Percentiles rank a stretch among this genome's conserved stretches.
Conservation (phyloP, 2,888 invertebrate species). For the Zhengitettix transpicula region DNA sequence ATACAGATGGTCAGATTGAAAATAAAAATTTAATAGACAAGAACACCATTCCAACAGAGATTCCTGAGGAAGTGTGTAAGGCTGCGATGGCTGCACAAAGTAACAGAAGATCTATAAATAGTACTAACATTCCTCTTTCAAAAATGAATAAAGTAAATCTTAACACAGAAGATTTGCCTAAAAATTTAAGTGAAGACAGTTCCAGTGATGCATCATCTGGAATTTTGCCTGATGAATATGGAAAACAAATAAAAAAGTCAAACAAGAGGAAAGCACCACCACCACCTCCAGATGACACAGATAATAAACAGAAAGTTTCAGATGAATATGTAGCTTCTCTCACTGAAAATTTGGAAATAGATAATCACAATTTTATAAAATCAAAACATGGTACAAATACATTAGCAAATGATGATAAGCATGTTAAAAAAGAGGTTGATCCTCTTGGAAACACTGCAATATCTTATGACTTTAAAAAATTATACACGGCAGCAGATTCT, state of each 20-base stretch:
- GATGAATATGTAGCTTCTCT: no score
- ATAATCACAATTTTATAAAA: no score
- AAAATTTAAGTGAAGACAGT: conserved; percentile 20
- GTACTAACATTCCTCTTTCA: background rate
- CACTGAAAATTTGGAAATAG: no score
- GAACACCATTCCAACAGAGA: conserved; percentile 41
- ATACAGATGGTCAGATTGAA: background rate
- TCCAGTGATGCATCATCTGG: conserved; percentile 7
- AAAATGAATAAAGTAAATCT: conserved; percentile 13
- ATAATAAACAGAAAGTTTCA: background rate
- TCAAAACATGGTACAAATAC: no score
- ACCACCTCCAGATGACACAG: conserved; percentile 27
- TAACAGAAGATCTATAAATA: conserved; percentile 39
- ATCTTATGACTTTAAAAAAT: no score
- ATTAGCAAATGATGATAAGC: no score
- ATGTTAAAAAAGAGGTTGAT: no score
- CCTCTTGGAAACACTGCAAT: no score
- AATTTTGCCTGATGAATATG: conserved; percentile 17
- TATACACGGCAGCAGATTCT: no score
- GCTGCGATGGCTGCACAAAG: conserved; percentile 52
- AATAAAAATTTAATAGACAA: background rate
- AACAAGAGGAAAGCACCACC: conserved; percentile 58
- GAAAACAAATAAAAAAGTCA: conserved; percentile 36
- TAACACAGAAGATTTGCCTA: conserved; percentile 8
- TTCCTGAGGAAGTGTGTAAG: conserved; percentile 52